These are phyloP conservation scores for Dinomys branickii DNA, from an alignment of 2,113 vertebrate genomes.

Conservation along the genomic window DNA sequence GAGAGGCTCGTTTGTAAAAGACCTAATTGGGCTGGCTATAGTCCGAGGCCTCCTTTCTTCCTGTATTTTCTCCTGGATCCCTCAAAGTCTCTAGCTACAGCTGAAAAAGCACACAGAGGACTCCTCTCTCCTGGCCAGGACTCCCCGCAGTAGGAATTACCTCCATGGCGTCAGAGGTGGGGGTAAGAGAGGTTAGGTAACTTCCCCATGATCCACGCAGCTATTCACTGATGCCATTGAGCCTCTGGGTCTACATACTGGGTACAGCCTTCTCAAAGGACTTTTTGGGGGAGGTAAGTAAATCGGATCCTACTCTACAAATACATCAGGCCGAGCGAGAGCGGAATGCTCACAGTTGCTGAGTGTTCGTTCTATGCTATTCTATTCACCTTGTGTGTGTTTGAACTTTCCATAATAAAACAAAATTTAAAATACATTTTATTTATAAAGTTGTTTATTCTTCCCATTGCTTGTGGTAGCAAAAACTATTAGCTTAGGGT, in stretches of 20 bases:
- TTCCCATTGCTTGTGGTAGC: neutral
- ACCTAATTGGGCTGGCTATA: fast-evolving
- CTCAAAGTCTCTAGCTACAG: neutral
- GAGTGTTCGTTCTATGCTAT: neutral
- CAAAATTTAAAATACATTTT: neutral
- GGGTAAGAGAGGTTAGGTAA: neutral
- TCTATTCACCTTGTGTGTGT: neutral
- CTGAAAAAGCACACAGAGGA: neutral
- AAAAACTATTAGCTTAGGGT: neutral
- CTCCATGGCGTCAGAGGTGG: neutral
- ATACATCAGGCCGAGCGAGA: neutral
- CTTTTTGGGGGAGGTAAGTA: neutral
- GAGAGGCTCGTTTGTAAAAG: neutral
- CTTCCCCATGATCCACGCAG: neutral
- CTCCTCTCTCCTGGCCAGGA: neutral
- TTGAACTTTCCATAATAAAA: neutral
- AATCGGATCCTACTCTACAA: neutral
- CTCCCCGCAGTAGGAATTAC: no score
- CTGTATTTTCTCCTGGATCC: neutral
- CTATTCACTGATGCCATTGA: neutral
- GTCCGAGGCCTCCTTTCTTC: neutral
- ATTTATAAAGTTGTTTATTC: neutral
- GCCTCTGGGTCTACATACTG: neutral
- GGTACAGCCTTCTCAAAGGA: neutral
- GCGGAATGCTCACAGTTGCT: neutral